Evolutionary conservation across 2,888 invertebrate species (phyloP).

Genomic region (Chydorus sphaericus): DNA sequence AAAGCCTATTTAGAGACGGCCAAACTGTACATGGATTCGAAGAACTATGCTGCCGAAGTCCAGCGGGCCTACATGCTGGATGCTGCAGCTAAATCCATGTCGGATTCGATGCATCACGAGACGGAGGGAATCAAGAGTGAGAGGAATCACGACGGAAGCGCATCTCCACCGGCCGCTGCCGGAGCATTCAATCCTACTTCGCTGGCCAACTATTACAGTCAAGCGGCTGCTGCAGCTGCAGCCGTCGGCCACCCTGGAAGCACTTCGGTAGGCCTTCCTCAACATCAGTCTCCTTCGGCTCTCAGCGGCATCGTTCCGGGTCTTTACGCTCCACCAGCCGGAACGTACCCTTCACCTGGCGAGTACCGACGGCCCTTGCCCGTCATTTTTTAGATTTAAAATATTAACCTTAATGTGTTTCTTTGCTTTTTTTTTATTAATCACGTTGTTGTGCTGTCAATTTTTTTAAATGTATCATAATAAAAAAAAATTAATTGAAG

Average conservation of each 20-base stretch:
- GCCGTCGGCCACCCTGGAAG: slow-evolving; percentile 41
- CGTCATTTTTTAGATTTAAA: slow-evolving; percentile 64
- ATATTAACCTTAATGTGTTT: neutral
- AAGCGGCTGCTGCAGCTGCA: slow-evolving; percentile 33
- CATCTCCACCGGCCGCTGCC: slow-evolving; percentile 21
- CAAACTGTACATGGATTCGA: slow-evolving; percentile 51
- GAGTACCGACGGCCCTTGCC: slow-evolving; percentile 60
- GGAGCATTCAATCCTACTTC: slow-evolving; percentile 21
- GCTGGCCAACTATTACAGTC: slow-evolving; percentile 13
- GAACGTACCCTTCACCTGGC: slow-evolving; percentile 30
- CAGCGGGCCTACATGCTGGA: slow-evolving; percentile 16
- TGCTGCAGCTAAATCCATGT: slow-evolving; percentile 8
- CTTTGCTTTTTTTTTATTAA: neutral
- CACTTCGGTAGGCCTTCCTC: slow-evolving; percentile 25
- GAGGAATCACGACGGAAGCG: slow-evolving; percentile 17
- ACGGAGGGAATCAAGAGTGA: neutral
- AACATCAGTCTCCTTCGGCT: slow-evolving; percentile 44
- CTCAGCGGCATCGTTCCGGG: slow-evolving; percentile 15
- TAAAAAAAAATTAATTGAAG: too few relatives aligned
- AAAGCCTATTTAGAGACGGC: slow-evolving; percentile 52
- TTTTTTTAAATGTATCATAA: too few relatives aligned
- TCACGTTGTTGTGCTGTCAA: too few relatives aligned
- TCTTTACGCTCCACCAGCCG: slow-evolving; percentile 10
- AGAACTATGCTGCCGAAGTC: slow-evolving; percentile 10
- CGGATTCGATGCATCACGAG: neutral